Evolutionary conservation across 1,140 invertebrate species (phyloP).

Genomic region (Drosophila jambulina): DNA sequence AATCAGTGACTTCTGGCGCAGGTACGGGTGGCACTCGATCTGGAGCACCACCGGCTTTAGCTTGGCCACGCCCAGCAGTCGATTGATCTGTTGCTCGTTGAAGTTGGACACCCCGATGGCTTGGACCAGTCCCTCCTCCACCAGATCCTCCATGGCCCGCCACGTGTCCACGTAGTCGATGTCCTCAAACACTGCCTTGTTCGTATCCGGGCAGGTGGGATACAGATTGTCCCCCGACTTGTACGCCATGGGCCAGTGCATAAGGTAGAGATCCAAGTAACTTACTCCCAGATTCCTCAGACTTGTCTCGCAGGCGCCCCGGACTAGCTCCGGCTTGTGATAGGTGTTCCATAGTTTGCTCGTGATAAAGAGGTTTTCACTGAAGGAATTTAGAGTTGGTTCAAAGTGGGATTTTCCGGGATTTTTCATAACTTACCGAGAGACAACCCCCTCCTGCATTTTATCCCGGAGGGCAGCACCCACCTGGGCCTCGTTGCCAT

Average conservation of each 20-base stretch:
- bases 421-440: slow-evolving; percentile 85
- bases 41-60: slow-evolving; percentile 92
- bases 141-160: slow-evolving; percentile 93
- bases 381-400: slow-evolving; percentile 35
- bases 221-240: slow-evolving; percentile 84
- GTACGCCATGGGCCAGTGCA: slow-evolving; percentile 91
- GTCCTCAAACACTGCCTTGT: slow-evolving; percentile 86
- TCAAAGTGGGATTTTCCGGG: slow-evolving; percentile 56
- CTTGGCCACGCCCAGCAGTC: slow-evolving; percentile 88
- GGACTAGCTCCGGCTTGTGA: slow-evolving; percentile 76
- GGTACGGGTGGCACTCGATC: slow-evolving; percentile 94
- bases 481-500: slow-evolving; percentile 91
- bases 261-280: slow-evolving; percentile 92
- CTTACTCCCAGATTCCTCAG: slow-evolving; percentile 88
- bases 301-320: slow-evolving; percentile 85
- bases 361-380: slow-evolving; percentile 89
- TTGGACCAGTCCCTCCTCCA: slow-evolving; percentile 89
- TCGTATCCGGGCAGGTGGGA: slow-evolving; percentile 86
- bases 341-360: slow-evolving; percentile 86
- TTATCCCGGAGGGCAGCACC: slow-evolving; percentile 89
- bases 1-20: slow-evolving; percentile 91
- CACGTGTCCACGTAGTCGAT: slow-evolving; percentile 95
- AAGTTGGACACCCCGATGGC: slow-evolving; percentile 97
- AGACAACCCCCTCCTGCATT: slow-evolving; percentile 88
- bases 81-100: slow-evolving; percentile 92